phyloP scores from a whole-genome alignment of 1,140 invertebrate genomes.

The Lineus longissimus region DNA sequence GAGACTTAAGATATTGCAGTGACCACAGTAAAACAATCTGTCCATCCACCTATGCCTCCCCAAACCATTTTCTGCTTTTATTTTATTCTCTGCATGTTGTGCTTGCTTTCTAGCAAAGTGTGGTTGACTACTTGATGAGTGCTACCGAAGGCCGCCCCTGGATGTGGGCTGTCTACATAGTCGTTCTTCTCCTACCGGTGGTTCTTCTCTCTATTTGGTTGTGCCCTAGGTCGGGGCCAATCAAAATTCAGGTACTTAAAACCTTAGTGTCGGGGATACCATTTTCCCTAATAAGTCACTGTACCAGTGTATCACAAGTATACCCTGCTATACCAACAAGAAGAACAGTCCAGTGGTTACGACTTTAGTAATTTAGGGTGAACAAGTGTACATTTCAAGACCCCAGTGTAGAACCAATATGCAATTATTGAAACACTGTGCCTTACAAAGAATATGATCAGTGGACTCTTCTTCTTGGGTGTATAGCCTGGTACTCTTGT shows the following conservation, averaged over 20 bases:
- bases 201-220: constrained; percentile 66
- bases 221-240: constrained; percentile 35
- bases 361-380: no score
- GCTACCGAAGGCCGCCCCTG: constrained; percentile 82
- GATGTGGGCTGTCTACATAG: constrained; percentile 79
- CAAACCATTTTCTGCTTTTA: constrained; percentile 14
- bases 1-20: no score
- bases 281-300: background rate
- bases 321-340: background rate
- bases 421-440: no score
- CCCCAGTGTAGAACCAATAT: no score
- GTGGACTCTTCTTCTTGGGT: no score
- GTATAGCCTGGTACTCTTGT: no score
- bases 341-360: no score
- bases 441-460: no score
- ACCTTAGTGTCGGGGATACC: background rate
- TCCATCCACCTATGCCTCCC: background rate
- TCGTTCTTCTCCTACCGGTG: constrained; percentile 72
- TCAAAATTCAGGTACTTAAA: constrained; percentile 30
- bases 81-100: constrained; percentile 20
- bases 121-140: constrained; percentile 27
- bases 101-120: constrained; percentile 19
- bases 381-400: no score
- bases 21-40: background rate
- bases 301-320: constrained; percentile 13